These are phyloP conservation scores for Druceiella hillmani DNA, from an alignment of 2,888 invertebrate species.

Conservation along the genomic window DNA sequence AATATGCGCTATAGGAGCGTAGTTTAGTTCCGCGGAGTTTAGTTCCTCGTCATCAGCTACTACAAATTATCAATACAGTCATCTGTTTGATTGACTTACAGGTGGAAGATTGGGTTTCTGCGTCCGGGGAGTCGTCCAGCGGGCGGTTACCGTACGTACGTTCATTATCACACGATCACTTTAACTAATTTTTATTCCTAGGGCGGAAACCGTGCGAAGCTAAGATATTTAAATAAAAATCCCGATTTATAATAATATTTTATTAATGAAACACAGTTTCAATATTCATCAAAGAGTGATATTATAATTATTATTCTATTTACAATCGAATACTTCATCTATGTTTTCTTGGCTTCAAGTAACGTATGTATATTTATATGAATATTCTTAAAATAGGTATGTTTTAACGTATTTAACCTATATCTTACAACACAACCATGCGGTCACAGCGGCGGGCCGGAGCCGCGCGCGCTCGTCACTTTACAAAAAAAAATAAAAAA, in stretches of 20 bases:
- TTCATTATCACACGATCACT: too few relatives aligned
- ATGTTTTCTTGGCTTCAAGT: constrained; percentile 30
- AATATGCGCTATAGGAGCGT: too few relatives aligned
- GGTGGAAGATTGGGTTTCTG: too few relatives aligned
- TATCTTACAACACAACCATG: constrained; percentile 56
- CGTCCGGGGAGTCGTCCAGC: too few relatives aligned
- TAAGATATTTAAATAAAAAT: not conserved
- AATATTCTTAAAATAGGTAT: constrained; percentile 31
- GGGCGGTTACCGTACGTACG: too few relatives aligned
- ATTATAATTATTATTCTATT: constrained; percentile 6
- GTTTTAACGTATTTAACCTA: constrained; percentile 43
- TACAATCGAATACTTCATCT: constrained; percentile 8
- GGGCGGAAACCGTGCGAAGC: not conserved
- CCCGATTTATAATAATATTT: constrained; percentile 33
- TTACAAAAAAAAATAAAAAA: too few relatives aligned
- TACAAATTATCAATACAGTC: too few relatives aligned
- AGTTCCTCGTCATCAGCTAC: too few relatives aligned
- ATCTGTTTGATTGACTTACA: too few relatives aligned
- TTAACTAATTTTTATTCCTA: too few relatives aligned
- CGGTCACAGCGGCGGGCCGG: constrained; percentile 21
- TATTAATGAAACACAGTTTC: constrained; percentile 50
- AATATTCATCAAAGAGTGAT: constrained; percentile 28
- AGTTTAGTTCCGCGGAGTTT: too few relatives aligned
- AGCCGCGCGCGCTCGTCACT: constrained; percentile 5
- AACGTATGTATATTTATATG: constrained; percentile 44